Evolutionary conservation across 2,888 invertebrate species (phyloP), one percentile per base, ranked within the genome.

Genomic region (Flexamia atlantica): DNA sequence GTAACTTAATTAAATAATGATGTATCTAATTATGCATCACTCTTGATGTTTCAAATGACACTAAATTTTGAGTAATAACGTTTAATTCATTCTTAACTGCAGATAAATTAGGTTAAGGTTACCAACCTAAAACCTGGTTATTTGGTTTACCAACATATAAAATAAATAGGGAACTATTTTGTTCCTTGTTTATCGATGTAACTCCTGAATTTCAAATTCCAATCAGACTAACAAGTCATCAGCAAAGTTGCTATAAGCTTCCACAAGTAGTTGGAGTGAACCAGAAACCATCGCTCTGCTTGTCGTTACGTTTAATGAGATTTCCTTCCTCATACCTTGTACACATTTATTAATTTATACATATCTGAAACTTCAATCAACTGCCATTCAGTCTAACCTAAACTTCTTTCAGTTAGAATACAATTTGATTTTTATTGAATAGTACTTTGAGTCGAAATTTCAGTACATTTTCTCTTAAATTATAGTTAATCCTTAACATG

Each of bases 241-340:
- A 30, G 30, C 28, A 30, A 64, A 64, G 64, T 12, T 53, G 53
- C 23, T 53, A 5, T 53, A 23, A 53, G 53, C 53, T 23, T 23
- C 53, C 53, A 53, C 53, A 53, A 53, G 20, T 23, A 53, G 53
- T 64, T 64, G 64, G 23, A 25, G 57, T 14, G 28, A 64, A 64
- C 64, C 64, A 64, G 64, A 64, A 25, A 28, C 28, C 64, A 2
- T 57, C 23, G 28, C 64, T 28, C 64, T 64, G 20, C 25, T 25
- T 64, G 64, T 30, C 25, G 57, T 20, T 28, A 64, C 14, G 7
- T 28, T 64, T 64, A 64, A 28, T 64, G 64, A 64, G 14, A 64
- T 64, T 64, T 28, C 57, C 64, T 28, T n/a, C 30, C 64, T 28
- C 64, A 64, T 10, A 28, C 64, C 64, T 64, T 64, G 64, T 64